phyloP scores from a whole-genome alignment of 2,113 vertebrate species.

The Siniperca knerii region DNA sequence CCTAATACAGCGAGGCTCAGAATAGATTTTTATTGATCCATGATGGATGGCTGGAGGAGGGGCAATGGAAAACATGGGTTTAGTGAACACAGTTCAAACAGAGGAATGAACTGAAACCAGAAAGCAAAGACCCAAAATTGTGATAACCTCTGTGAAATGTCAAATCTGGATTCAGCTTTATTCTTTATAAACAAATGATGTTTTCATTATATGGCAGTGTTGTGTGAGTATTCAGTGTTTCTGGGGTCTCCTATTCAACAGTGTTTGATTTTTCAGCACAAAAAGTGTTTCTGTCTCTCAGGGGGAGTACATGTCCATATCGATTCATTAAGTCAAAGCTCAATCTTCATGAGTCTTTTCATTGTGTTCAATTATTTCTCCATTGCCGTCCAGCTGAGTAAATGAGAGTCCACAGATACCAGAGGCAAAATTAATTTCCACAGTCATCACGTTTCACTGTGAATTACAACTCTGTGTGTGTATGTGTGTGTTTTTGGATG shows the following conservation, averaged over 20 bases:
- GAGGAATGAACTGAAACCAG: neutral
- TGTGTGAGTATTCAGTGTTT: neutral
- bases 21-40: constrained; percentile 70
- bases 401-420: constrained; percentile 16
- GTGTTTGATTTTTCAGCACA: neutral
- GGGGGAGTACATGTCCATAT: neutral
- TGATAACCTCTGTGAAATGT: neutral
- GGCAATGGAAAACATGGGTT: constrained; percentile 30
- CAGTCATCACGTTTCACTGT: constrained; percentile 30
- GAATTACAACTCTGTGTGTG: neutral
- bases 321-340: constrained; percentile 11
- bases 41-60: constrained; percentile 22
- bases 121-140: neutral
- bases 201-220: neutral
- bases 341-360: constrained; percentile 32
- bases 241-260: neutral
- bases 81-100: neutral
- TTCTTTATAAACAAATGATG: neutral
- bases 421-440: constrained; percentile 30
- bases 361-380: constrained; percentile 28
- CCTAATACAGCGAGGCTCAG: constrained; percentile 51
- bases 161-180: neutral
- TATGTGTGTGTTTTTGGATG: neutral
- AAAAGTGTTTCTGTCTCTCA: neutral
- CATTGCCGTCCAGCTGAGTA: constrained; percentile 26